Base-by-base conservation (phyloP, 2,888 invertebrate species). In the Ecliptopera silaceata region DNA sequence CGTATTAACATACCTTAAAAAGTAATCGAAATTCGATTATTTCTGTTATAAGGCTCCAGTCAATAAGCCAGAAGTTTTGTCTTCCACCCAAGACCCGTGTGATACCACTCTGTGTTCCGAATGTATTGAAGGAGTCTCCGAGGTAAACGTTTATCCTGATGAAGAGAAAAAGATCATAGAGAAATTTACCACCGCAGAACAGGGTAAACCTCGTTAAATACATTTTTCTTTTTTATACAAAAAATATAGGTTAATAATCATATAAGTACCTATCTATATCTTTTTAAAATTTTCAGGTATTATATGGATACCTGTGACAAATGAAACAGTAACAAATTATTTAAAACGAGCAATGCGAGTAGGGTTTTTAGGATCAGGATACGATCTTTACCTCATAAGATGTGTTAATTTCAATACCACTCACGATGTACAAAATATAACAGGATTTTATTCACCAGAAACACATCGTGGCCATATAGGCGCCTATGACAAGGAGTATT, bases 51-150 rank as follows among this genome's bases (percentile, higher is more conserved):
- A 56, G 50, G 41, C 13, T 1, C 18, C 45, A 17, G 22, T 41
- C 0, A 3, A 13, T 6, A 32, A 3, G 4, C 56, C 56, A 18
- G 29, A 45, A 0, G 4, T 51, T 11, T 50, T 46, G 4, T 20
- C 49, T 2, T 20, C 56, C 0, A 51, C 46, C 1, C 18, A 26
- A 12, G 50, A 56, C 11, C 50, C 56, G 0, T 56, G 56, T 11
- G 56, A 50, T 20, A 56, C 56, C 5, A 56, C 56, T 1, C 8
- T 42, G 3, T 56, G 56, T 32, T 46, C 50, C 3, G 50, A 56
- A n/a, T 56, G 56, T 17, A n/a, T 36, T 6, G 56, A 56, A n/a
- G 45, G 32, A 32, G n/a, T 32, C 12, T 12, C 32, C 12, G 32
- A 32, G 32, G 32, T 12, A 32, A 32, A 1, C 12, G 2, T 1